These are phyloP conservation scores for Samia ricini DNA, from an alignment of 1,140 invertebrate genomes.

Conservation along the genomic window DNA sequence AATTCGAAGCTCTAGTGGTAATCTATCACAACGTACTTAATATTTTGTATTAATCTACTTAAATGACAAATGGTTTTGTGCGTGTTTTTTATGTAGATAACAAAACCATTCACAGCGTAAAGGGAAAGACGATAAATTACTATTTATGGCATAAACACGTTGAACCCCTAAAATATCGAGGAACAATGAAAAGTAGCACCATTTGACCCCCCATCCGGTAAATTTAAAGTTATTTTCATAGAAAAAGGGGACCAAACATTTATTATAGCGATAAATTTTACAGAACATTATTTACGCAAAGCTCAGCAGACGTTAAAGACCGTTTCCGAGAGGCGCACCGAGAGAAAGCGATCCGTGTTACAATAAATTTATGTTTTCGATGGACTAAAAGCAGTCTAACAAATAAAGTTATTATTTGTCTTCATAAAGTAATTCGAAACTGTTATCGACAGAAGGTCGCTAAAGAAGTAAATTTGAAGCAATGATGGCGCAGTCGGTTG, in stretches of 20 bases:
- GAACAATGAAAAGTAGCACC: conserved; percentile 3
- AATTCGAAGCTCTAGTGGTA: no score
- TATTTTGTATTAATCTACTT: background rate
- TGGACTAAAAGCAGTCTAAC: conserved; percentile 28
- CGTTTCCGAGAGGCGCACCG: conserved; percentile 59
- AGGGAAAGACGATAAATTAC: background rate
- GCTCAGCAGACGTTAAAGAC: conserved; percentile 64
- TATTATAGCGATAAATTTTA: conserved; percentile 71
- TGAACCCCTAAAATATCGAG: conserved; percentile 3
- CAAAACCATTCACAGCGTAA: background rate
- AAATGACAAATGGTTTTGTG: background rate
- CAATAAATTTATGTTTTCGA: conserved; percentile 66
- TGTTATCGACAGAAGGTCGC: background rate
- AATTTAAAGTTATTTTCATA: conserved; percentile 62
- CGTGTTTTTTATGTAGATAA: background rate
- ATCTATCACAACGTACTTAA: background rate
- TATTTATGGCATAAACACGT: background rate
- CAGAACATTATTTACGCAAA: conserved; percentile 74
- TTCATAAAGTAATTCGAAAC: background rate
- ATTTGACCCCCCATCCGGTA: conserved; percentile 15
- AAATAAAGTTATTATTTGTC: conserved; percentile 4
- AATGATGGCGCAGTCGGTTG: no score
- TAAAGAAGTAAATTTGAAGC: no score
- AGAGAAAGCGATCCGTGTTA: conserved; percentile 48
- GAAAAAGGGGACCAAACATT: conserved; percentile 64